Percentiles rank a stretch among this genome's conserved stretches.
phyloP scores from a whole-genome alignment of 1,140 invertebrate species.

The Diprion similis region DNA sequence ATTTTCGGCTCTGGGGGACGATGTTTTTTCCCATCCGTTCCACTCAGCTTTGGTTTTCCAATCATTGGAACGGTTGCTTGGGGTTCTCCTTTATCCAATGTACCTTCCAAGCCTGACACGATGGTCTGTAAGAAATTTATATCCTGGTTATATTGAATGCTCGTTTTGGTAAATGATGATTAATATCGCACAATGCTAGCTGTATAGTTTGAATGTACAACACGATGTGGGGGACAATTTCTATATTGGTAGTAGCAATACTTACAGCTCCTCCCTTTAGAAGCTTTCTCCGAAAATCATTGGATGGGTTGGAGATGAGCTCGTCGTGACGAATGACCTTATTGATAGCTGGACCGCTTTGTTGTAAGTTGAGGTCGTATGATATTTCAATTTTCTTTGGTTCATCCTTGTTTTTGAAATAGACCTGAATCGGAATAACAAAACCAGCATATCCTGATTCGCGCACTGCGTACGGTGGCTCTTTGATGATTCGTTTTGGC shows the following conservation, averaged over 20 bases:
- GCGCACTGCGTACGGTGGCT: slow-evolving; percentile 89
- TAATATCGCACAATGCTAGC: not conserved
- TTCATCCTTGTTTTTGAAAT: slow-evolving; percentile 90
- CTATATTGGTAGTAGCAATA: slow-evolving; percentile 30
- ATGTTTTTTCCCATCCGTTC: slow-evolving; percentile 65
- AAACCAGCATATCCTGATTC: slow-evolving; percentile 97
- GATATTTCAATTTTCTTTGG: slow-evolving; percentile 85
- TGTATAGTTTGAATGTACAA: not conserved
- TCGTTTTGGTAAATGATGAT: slow-evolving; percentile 8
- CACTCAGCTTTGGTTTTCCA: slow-evolving; percentile 74
- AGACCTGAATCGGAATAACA: slow-evolving; percentile 86
- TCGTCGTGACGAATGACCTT: slow-evolving; percentile 77
- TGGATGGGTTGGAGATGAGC: slow-evolving; percentile 82
- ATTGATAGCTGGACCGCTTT: slow-evolving; percentile 72
- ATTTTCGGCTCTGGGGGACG: slow-evolving; percentile 68
- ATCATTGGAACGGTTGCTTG: slow-evolving; percentile 58
- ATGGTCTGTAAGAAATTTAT: slow-evolving; percentile 33
- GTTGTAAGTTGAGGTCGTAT: slow-evolving; percentile 87
- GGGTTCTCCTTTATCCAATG: slow-evolving; percentile 49
- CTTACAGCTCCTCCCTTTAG: slow-evolving; percentile 83
- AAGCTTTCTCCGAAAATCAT: slow-evolving; percentile 88
- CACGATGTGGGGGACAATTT: not conserved
- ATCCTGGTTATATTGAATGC: not conserved
- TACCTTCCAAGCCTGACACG: slow-evolving; percentile 43
- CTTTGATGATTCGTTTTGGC: slow-evolving; percentile 86